These are phyloP conservation scores for Lampris megalopsis DNA, from an alignment of 2,113 vertebrate species.

Conservation along the genomic window DNA sequence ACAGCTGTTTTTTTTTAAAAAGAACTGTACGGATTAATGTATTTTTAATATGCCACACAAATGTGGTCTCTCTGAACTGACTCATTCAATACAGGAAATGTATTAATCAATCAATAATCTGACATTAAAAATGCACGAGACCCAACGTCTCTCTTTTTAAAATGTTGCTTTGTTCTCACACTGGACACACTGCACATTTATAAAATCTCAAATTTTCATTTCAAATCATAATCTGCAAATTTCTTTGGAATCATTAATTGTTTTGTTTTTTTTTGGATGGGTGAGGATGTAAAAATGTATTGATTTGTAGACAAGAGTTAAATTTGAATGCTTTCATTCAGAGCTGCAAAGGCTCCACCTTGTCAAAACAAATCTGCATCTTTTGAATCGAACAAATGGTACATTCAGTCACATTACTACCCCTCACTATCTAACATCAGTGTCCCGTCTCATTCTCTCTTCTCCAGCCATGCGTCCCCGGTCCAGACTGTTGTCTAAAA, in stretches of 20 bases:
- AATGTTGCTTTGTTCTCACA: not conserved
- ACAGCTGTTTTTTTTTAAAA: conserved; percentile 2
- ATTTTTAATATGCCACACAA: not conserved
- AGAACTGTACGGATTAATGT: no score
- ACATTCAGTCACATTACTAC: no score
- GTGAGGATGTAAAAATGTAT: not conserved
- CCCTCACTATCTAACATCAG: no score
- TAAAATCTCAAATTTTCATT: no score
- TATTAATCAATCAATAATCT: not conserved
- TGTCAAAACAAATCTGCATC: no score
- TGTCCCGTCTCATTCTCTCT: conserved; percentile 12
- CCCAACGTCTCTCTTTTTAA: not conserved
- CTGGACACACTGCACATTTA: not conserved
- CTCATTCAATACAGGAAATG: conserved; percentile 19
- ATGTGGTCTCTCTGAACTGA: not conserved
- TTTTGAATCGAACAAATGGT: no score
- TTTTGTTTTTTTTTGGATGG: not conserved
- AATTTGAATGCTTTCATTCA: no score
- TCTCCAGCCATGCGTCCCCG: conserved; percentile 84
- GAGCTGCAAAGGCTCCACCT: no score
- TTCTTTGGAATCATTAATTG: no score
- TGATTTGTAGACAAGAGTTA: not conserved
- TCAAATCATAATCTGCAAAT: no score
- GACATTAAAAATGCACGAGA: not conserved
- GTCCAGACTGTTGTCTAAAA: conserved; percentile 79